phyloP scores from a whole-genome alignment of 2,797 vertebrate genomes.

The Hemibagrus guttatus region DNA sequence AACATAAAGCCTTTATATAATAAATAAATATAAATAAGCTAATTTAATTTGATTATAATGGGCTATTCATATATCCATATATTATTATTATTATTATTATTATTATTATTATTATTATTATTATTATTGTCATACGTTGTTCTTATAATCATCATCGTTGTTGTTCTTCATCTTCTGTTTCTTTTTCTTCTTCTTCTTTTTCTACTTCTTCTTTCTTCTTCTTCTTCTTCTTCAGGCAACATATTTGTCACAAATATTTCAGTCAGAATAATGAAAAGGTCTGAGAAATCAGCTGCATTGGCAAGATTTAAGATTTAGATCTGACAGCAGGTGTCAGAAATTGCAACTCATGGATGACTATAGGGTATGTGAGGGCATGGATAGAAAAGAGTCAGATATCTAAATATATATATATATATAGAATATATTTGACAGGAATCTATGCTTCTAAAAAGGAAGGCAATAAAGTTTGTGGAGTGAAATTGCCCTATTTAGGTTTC shows the following conservation, averaged over 20 bases:
- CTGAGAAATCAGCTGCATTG: slow-evolving; percentile 8
- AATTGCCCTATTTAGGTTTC: neutral
- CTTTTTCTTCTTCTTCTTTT: neutral
- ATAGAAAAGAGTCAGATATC: neutral
- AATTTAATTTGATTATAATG: neutral
- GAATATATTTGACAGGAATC: neutral
- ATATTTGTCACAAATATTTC: neutral
- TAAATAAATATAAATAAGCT: neutral
- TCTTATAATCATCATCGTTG: no score
- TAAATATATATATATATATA: no score
- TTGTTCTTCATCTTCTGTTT: no score
- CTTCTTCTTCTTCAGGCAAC: neutral
- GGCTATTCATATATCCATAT: no score
- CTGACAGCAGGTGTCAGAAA: neutral
- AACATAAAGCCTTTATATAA: neutral
- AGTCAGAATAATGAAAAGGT: neutral
- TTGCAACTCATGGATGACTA: neutral
- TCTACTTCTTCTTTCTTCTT: neutral
- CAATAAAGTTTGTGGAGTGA: neutral
- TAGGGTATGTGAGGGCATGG: neutral
- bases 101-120: neutral
- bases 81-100: neutral
- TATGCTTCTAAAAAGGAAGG: neutral
- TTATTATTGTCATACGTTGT: no score
- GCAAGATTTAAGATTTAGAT: neutral